Conservation (phyloP, 2,113 vertebrate species). For the Calyptomena viridis region DNA sequence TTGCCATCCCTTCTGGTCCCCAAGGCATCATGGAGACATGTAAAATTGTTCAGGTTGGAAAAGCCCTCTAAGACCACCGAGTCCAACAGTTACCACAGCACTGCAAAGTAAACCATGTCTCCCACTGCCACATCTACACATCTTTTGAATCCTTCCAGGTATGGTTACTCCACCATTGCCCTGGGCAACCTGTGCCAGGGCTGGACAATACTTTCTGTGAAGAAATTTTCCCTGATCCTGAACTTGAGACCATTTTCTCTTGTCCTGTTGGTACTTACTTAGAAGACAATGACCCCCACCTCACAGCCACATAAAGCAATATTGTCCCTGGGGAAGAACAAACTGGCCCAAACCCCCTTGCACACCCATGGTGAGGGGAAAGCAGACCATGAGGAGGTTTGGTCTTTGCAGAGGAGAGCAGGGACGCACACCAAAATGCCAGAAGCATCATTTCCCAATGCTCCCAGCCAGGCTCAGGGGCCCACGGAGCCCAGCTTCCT, state of each 20-base stretch:
- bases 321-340: neutral
- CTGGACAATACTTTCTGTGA: neutral
- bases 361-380: neutral
- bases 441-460: neutral
- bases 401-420: neutral
- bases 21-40: neutral
- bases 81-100: neutral
- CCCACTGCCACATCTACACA: neutral
- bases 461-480: neutral
- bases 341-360: neutral
- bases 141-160: neutral
- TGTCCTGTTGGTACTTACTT: neutral
- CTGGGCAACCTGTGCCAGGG: neutral
- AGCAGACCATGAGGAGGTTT: neutral
- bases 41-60: fast-evolving
- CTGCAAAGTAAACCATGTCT: neutral
- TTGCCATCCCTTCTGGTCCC: neutral
- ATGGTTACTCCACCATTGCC: no score
- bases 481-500: neutral
- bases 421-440: neutral
- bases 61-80: neutral
- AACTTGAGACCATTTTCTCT: neutral
- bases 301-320: neutral
- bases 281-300: fast-evolving
- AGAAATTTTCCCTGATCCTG: neutral